Evolutionary conservation across 1,140 invertebrate species (phyloP).

Genomic region (Drosophila bocqueti): DNA sequence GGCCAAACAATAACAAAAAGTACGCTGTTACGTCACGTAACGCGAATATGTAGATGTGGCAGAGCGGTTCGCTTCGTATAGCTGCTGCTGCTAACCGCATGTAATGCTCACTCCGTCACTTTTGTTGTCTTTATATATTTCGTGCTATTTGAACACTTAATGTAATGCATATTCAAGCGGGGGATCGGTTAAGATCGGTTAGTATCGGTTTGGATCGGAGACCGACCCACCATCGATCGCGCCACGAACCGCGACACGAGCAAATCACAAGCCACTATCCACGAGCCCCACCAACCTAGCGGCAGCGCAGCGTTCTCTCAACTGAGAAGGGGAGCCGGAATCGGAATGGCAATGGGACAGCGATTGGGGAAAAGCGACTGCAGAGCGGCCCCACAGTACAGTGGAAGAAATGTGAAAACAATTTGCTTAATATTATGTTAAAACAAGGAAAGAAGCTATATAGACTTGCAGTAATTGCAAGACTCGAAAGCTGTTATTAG

Average conservation of each 20-base stretch:
- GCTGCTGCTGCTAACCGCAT: constrained; percentile 26
- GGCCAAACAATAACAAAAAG: constrained; percentile 75
- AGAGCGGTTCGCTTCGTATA: constrained; percentile 39
- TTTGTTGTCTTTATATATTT: constrained; percentile 33
- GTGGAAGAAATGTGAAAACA: background rate
- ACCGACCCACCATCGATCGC: constrained; percentile 45
- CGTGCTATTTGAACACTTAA: constrained; percentile 20
- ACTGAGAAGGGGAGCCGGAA: constrained; percentile 48
- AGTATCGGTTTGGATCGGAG: constrained; percentile 26
- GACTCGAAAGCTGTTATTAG: too few relatives aligned
- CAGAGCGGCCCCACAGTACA: constrained; percentile 1
- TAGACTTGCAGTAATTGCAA: too few relatives aligned
- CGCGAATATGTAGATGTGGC: constrained; percentile 53
- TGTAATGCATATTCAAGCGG: constrained; percentile 52
- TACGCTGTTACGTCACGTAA: constrained; percentile 71
- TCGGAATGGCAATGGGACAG: constrained; percentile 11
- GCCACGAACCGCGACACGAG: constrained; percentile 47
- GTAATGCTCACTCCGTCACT: constrained; percentile 52
- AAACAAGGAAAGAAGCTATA: too few relatives aligned
- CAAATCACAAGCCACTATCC: constrained; percentile 3
- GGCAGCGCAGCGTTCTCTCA: constrained; percentile 61
- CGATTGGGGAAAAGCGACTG: constrained; percentile 25
- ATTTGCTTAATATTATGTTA: background rate
- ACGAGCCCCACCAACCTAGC: constrained; percentile 54
- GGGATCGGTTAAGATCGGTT: constrained; percentile 29